Percentiles rank a stretch among this genome's conserved stretches.
phyloP scores from a whole-genome alignment of 2,888 invertebrate species.

The Mechanitis messenoides region DNA sequence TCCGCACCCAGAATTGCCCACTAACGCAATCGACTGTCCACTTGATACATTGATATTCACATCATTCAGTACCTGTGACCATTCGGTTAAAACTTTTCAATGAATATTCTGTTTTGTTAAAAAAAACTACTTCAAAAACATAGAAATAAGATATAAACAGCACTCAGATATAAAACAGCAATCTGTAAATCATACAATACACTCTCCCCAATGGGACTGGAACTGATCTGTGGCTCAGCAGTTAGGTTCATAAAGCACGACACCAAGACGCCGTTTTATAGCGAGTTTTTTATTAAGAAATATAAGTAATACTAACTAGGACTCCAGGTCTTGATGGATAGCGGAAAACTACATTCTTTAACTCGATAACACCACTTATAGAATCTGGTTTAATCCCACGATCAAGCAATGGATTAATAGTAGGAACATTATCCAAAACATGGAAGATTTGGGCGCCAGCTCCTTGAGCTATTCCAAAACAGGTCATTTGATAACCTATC shows the following conservation, averaged over 20 bases:
- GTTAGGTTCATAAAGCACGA: neutral
- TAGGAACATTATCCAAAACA: constrained; percentile 82
- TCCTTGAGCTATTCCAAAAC: constrained; percentile 85
- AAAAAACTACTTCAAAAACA: no score
- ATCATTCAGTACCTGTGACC: constrained; percentile 75
- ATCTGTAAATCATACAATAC: no score
- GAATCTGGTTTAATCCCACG: constrained; percentile 74
- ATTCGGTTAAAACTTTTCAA: no score
- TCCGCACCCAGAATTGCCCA: constrained; percentile 86
- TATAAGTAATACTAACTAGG: constrained; percentile 69
- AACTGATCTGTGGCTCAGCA: no score
- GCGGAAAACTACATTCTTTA: constrained; percentile 83
- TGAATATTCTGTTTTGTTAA: no score
- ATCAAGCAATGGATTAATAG: constrained; percentile 80
- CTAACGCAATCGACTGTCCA: constrained; percentile 87
- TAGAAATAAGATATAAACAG: no score
- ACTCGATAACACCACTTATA: constrained; percentile 79
- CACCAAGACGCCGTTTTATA: neutral
- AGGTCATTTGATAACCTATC: constrained; percentile 83
- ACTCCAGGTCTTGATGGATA: constrained; percentile 88
- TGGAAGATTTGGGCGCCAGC: constrained; percentile 84
- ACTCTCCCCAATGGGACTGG: no score
- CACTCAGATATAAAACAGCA: no score
- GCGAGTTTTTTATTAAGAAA: neutral
- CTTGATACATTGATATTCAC: constrained; percentile 80